Evolutionary conservation across 2,888 invertebrate genomes (phyloP).

Genomic region (Palloptera scutellata): DNA sequence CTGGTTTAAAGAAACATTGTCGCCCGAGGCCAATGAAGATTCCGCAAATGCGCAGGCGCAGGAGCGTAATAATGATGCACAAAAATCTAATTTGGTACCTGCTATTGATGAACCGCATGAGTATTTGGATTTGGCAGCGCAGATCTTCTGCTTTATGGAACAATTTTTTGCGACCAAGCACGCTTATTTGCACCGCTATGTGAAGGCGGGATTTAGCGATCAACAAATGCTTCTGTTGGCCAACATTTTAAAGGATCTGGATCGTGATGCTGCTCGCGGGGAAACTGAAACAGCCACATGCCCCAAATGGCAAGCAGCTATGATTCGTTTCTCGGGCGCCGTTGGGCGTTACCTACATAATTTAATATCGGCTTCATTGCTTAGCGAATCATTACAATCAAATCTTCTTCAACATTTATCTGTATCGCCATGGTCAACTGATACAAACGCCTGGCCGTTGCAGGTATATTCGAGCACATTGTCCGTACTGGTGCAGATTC

Average conservation of each 20-base stretch:
- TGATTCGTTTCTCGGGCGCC: conserved; percentile 63
- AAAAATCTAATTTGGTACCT: conserved; percentile 69
- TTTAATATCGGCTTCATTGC: conserved; percentile 75
- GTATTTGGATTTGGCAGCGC: conserved; percentile 87
- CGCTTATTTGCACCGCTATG: conserved; percentile 71
- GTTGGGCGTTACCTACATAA: conserved; percentile 68
- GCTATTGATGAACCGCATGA: conserved; percentile 83
- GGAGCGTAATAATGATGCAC: conserved; percentile 66
- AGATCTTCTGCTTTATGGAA: conserved; percentile 86
- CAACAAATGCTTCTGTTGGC: conserved; percentile 90
- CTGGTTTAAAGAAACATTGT: conserved; percentile 94
- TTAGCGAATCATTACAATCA: conserved; percentile 75
- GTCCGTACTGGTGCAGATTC: conserved; percentile 84
- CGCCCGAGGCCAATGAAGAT: conserved; percentile 68
- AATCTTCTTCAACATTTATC: conserved; percentile 77
- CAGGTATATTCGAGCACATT: conserved; percentile 80
- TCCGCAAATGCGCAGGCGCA: conserved; percentile 69
- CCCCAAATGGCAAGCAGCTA: conserved; percentile 62
- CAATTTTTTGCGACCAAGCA: conserved; percentile 72
- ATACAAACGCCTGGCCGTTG: conserved; percentile 77
- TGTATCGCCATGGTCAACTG: conserved; percentile 76
- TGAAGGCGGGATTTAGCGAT: conserved; percentile 76
- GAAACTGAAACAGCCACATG: conserved; percentile 68
- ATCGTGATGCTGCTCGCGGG: conserved; percentile 85
- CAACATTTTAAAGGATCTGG: conserved; percentile 88